phyloP scores from a whole-genome alignment of 2,888 invertebrate species.

The Pinctada fucata region DNA sequence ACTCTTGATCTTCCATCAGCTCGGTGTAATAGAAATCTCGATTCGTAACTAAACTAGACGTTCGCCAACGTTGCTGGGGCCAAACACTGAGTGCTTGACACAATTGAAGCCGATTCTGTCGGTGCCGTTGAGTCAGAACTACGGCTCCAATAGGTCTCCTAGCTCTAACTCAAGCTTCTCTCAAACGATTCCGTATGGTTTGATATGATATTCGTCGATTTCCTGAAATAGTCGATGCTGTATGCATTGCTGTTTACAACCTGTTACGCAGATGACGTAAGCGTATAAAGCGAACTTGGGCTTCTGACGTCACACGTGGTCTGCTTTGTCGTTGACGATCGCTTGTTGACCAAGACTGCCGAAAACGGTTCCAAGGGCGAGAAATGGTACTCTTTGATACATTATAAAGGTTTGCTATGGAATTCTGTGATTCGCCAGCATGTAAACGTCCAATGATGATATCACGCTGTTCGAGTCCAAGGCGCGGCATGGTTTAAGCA shows the following conservation, averaged over 20 bases:
- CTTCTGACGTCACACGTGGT: constrained; percentile 3
- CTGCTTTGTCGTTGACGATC: constrained; percentile 7
- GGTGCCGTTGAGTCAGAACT: too few species aligned
- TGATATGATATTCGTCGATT: too few species aligned
- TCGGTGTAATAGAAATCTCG: constrained; percentile 24
- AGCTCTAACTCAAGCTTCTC: too few species aligned
- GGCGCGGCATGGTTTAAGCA: too few species aligned
- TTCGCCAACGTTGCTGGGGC: background rate
- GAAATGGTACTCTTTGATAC: too few species aligned
- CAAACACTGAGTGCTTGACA: background rate
- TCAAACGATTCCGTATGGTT: too few species aligned
- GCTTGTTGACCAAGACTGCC: constrained; percentile 1
- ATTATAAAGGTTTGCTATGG: too few species aligned
- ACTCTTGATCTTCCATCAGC: constrained; percentile 29
- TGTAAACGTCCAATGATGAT: too few species aligned
- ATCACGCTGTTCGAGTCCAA: too few species aligned
- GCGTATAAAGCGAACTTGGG: constrained; percentile 16
- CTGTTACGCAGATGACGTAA: background rate
- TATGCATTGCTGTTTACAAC: background rate
- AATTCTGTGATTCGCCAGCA: too few species aligned
- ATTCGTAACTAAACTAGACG: constrained; percentile 35
- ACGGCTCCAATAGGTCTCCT: background rate
- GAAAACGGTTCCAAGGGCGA: too few species aligned
- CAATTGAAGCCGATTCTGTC: constrained; percentile 23
- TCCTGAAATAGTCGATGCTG: too few species aligned